Evolutionary conservation across 2,888 invertebrate genomes (phyloP), one percentile per base, ranked within the genome.

Genomic region (Chirona hameri): DNA sequence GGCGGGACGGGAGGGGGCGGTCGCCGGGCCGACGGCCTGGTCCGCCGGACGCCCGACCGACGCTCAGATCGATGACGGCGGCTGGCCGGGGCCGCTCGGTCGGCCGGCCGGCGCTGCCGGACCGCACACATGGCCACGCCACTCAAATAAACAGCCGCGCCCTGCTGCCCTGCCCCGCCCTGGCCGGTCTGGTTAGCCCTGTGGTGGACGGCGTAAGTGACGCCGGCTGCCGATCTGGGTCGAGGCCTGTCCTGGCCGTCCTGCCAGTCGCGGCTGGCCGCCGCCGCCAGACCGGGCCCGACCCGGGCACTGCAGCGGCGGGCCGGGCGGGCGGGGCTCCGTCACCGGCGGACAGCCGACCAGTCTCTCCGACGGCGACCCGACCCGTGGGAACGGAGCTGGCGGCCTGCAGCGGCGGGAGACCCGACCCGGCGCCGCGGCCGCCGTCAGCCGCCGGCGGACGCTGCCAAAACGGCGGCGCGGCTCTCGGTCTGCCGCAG

Each of bases 131-230:
- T 31, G 31, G 72, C 72, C 72, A 27, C 29, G 31, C 31, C 18
- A 31, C 29, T 2, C 72, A 72, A 72, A 72, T 72, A 72, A 72
- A 72, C 31, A 72, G 65, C 65, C 65, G 65, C n/a, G 29, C 31
- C 29, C 72, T 4, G 65, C n/a, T 24, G 60, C 24, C 10, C 24
- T 3, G 24, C 24, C n/a, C 24, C n/a, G 60, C 5, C n/a, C n/a
- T 24, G 4, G 60, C 10, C 10, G 24, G 10, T 60, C 60, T 24
- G 69, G 27, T 10, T 12, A 1, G 60, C 60, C 9, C 21, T 24
- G 21, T 7, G 24, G n/a, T 21, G n/a, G n/a, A 60, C 60, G 9
- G 9, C n/a, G 60, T n/a, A 12, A 12, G 15, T 52, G 52, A 52
- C 52, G 10, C 7, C 24, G 21, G 57, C 57, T 21, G 60, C 60